Conservation (phyloP, 2,888 invertebrate species). For the Synanthedon tipuliformis region DNA sequence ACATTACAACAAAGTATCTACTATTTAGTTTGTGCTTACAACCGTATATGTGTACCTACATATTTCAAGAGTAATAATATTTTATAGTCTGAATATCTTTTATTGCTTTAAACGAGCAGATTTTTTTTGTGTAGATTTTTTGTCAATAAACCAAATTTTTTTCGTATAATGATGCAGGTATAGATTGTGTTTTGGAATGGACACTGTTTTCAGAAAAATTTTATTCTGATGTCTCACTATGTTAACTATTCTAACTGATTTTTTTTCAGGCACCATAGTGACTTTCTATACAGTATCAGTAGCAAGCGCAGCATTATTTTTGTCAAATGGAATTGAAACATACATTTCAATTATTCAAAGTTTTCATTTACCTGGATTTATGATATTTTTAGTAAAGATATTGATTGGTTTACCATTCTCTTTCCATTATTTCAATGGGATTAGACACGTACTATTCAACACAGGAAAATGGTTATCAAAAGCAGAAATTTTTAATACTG, state of each 20-base stretch:
- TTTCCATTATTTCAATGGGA: constrained; percentile 44
- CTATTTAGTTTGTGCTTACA: too few relatives aligned
- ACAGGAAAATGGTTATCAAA: constrained; percentile 22
- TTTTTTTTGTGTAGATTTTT: too few relatives aligned
- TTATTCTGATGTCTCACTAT: too few relatives aligned
- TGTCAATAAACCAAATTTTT: too few relatives aligned
- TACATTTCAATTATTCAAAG: constrained; percentile 46
- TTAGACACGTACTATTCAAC: constrained; percentile 41
- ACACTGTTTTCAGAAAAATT: too few relatives aligned
- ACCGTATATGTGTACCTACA: too few relatives aligned
- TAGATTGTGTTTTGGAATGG: too few relatives aligned
- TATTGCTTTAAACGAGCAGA: too few relatives aligned
- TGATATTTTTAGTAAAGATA: constrained; percentile 30
- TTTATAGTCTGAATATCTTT: too few relatives aligned
- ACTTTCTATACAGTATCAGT: constrained; percentile 27
- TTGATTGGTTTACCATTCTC: constrained; percentile 31
- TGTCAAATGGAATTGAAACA: constrained; percentile 43
- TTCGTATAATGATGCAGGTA: too few relatives aligned
- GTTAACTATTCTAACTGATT: not conserved
- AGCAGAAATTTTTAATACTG: constrained; percentile 25
- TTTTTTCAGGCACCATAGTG: constrained; percentile 32
- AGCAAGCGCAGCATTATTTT: constrained; percentile 31
- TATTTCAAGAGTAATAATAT: too few relatives aligned
- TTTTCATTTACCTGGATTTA: constrained; percentile 23
- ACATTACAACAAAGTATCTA: too few relatives aligned